Evolutionary conservation across 2,113 vertebrate species (phyloP).

Genomic region (Phaetusa simplex): DNA sequence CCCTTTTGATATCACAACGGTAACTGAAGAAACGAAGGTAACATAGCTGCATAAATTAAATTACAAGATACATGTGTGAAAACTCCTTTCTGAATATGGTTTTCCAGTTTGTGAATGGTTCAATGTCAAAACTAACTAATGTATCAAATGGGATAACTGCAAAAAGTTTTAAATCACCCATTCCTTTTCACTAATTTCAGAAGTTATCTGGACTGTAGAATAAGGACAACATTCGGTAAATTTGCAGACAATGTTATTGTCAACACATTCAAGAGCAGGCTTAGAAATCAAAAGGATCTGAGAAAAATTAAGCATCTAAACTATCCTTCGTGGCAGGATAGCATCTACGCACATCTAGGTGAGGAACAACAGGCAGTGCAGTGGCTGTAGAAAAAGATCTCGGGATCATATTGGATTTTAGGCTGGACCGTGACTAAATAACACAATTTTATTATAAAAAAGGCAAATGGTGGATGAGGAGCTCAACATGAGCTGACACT

Average conservation of each 20-base stretch:
- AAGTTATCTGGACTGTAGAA: not conserved
- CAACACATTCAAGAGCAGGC: not conserved
- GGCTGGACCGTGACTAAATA: not conserved
- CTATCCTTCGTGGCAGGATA: not conserved
- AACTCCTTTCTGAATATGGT: not conserved
- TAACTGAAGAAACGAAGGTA: not conserved
- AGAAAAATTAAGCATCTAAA: not conserved
- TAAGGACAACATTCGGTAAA: not conserved
- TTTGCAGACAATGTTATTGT: not conserved
- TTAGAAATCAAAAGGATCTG: not conserved
- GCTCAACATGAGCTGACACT: not conserved
- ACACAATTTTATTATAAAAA: not conserved
- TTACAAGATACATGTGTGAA: not conserved
- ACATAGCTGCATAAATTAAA: not conserved
- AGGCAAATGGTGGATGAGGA: not conserved
- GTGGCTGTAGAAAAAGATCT: not conserved
- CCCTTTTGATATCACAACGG: not conserved
- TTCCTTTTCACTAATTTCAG: not conserved
- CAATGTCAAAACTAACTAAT: not conserved
- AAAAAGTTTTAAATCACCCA: not conserved
- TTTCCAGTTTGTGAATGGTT: not conserved
- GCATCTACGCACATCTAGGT: not conserved
- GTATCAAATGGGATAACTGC: fast-evolving
- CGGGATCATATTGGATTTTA: not conserved
- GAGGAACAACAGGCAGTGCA: not conserved